These are phyloP conservation scores for Mirounga angustirostris DNA, from an alignment of 2,113 vertebrate genomes.

Conservation along the genomic window DNA sequence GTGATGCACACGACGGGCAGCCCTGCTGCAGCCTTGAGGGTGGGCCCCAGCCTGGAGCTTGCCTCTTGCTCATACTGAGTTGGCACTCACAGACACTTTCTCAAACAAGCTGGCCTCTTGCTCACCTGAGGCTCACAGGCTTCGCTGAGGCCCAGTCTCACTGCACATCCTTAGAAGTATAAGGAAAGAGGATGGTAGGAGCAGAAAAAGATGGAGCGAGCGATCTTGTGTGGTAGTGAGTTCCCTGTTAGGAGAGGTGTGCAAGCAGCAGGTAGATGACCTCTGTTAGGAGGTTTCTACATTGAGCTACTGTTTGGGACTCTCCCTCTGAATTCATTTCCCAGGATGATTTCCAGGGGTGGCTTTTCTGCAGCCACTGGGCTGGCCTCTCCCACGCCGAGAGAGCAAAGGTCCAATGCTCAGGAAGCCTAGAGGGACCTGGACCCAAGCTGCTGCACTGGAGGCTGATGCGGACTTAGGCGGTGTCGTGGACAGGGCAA, in stretches of 20 bases:
- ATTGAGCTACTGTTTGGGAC: not conserved
- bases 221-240: not conserved
- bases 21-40: not conserved
- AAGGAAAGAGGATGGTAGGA: not conserved
- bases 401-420: accelerated
- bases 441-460: accelerated
- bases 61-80: not conserved
- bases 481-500: too few relatives aligned
- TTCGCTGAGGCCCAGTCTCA: not conserved
- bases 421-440: accelerated
- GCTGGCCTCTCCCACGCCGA: not conserved
- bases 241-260: not conserved
- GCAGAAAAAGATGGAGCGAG: not conserved
- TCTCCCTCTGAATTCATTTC: not conserved
- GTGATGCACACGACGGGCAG: not conserved
- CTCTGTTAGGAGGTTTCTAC: not conserved
- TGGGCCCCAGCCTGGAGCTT: not conserved
- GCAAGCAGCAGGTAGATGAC: not conserved
- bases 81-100: not conserved
- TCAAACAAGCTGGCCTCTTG: not conserved
- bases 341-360: not conserved
- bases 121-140: accelerated
- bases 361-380: not conserved
- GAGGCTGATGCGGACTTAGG: accelerated
- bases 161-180: too few relatives aligned